phyloP scores from a whole-genome alignment of 2,797 vertebrate genomes.

The Crypturellus tataupa region DNA sequence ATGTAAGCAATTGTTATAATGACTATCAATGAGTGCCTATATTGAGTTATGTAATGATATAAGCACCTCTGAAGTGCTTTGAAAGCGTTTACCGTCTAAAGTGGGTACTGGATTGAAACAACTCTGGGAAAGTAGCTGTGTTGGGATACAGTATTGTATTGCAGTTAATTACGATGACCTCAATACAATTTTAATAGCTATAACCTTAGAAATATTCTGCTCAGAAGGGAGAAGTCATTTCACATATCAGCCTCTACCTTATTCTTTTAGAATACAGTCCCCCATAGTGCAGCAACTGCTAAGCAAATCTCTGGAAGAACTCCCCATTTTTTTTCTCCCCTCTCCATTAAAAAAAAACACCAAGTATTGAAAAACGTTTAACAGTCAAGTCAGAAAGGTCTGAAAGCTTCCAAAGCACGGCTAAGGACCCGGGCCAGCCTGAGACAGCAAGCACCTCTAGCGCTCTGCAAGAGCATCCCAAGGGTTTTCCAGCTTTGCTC shows the following conservation, averaged over 20 bases:
- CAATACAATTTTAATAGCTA: background rate
- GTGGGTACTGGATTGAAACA: rapidly evolving
- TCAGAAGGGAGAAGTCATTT: background rate
- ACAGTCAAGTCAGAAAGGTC: too few species aligned
- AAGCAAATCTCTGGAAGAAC: background rate
- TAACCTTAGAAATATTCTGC: background rate
- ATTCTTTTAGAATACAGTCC: background rate
- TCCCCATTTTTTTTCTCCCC: background rate
- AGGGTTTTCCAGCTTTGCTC: background rate
- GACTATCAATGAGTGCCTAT: constrained; percentile 9
- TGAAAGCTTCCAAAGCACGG: background rate
- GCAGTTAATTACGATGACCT: background rate
- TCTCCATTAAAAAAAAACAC: too few species aligned
- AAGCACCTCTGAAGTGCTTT: background rate
- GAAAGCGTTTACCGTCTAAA: background rate
- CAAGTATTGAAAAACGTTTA: too few species aligned
- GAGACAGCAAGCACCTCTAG: background rate
- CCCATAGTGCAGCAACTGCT: rapidly evolving
- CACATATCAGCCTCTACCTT: rapidly evolving
- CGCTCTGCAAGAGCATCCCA: background rate
- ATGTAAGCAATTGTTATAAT: background rate
- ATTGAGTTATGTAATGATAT: background rate
- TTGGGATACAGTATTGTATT: background rate
- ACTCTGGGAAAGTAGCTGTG: background rate
- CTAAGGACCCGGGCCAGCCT: background rate